Evolutionary conservation across 2,797 vertebrate genomes (phyloP).

Genomic region (Halcyon chelicuti): DNA sequence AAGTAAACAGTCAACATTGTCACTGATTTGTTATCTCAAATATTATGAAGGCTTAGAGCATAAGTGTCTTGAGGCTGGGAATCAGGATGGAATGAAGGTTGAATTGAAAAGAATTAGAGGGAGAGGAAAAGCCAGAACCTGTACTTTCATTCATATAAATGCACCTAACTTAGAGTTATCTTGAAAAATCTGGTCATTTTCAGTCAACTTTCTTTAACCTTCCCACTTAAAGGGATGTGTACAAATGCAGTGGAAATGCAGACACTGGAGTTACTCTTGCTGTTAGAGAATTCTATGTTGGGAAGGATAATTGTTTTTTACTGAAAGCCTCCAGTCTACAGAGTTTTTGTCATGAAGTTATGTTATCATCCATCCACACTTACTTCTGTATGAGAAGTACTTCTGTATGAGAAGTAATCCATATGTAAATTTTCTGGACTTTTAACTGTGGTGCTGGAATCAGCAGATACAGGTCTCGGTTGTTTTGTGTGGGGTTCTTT

Average conservation of each 20-base stretch:
- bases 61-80: background rate
- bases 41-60: background rate
- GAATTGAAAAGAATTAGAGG: background rate
- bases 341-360: background rate
- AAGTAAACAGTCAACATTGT: background rate
- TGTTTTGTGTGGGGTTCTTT: background rate
- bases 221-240: background rate
- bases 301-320: background rate
- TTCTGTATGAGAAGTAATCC: background rate
- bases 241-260: background rate
- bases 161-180: background rate
- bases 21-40: background rate
- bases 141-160: background rate
- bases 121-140: background rate
- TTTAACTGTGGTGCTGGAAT: background rate
- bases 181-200: background rate
- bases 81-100: background rate
- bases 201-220: background rate
- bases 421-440: background rate
- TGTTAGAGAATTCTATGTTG: background rate
- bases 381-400: background rate
- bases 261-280: background rate
- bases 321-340: background rate
- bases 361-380: background rate
- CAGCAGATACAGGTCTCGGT: background rate